Percentiles rank a stretch among this genome's conserved stretches.
These are phyloP conservation scores for Hippasteria phrygiana DNA, from an alignment of 53 echinoderm and acorn worm species.

Conservation along the genomic window DNA sequence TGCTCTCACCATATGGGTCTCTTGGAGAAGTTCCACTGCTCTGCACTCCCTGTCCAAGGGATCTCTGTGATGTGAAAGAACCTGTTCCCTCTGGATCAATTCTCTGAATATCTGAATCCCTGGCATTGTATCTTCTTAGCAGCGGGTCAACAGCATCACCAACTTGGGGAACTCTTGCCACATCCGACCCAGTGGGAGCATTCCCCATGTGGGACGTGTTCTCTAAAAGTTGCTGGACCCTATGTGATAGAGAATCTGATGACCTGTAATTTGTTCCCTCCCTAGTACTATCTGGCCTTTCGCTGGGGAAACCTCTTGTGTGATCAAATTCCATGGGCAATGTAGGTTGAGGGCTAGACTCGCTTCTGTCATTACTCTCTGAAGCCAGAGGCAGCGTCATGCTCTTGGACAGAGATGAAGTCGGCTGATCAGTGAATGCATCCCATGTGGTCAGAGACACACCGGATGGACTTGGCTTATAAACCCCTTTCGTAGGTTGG, in stretches of 20 bases:
- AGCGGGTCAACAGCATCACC: conserved; percentile 10
- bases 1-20: conserved; percentile 60
- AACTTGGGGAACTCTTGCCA: conserved; percentile 35
- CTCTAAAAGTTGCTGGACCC: conserved; percentile 86
- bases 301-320: not conserved
- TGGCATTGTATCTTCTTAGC: conserved; percentile 54
- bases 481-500: conserved; percentile 5
- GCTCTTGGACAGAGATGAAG: conserved; percentile 58
- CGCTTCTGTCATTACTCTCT: conserved; percentile 55
- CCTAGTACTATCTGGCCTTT: not conserved
- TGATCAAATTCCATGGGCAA: conserved; percentile 48
- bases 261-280: conserved; percentile 62
- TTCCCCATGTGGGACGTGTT: conserved; percentile 76
- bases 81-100: conserved; percentile 54
- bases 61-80: conserved; percentile 42
- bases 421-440: conserved; percentile 61
- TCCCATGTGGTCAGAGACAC: conserved; percentile 45
- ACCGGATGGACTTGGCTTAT: conserved; percentile 30
- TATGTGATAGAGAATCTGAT: conserved; percentile 82
- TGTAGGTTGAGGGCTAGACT: conserved; percentile 63
- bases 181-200: conserved; percentile 16
- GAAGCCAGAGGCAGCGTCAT: conserved; percentile 61
- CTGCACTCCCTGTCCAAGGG: conserved; percentile 1
- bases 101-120: conserved; percentile 45
- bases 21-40: conserved; percentile 65